A percentile compares a stretch with the other conserved stretches of the same genome.
phyloP scores from a whole-genome alignment of 2,797 vertebrate species.

The Geotria australis region DNA sequence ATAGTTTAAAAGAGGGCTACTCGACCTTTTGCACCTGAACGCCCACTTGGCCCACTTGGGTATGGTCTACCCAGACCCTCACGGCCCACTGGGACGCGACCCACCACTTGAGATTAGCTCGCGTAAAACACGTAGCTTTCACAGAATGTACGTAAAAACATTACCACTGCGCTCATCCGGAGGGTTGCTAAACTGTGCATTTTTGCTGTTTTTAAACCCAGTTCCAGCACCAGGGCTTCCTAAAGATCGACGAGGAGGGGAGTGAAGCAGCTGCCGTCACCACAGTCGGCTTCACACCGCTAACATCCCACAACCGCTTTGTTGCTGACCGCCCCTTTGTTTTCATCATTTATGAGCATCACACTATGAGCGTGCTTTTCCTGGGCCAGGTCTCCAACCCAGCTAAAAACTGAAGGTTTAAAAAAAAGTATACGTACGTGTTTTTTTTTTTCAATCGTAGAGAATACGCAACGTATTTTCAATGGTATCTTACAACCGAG shows the following conservation, averaged over 20 bases:
- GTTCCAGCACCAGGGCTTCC: constrained; percentile 75
- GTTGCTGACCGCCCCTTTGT: constrained; percentile 51
- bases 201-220: constrained; percentile 6
- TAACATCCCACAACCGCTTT: constrained; percentile 64
- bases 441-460: too few relatives aligned
- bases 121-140: too few relatives aligned
- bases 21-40: too few relatives aligned
- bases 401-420: constrained; percentile 10
- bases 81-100: too few relatives aligned
- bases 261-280: constrained; percentile 59
- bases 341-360: constrained; percentile 76
- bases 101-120: too few relatives aligned
- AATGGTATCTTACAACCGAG: too few relatives aligned
- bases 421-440: too few relatives aligned
- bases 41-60: too few relatives aligned
- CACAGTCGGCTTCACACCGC: constrained; percentile 65
- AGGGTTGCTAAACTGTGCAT: not conserved
- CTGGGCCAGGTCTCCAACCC: constrained; percentile 64
- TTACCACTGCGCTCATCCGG: not conserved
- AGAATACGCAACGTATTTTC: too few relatives aligned
- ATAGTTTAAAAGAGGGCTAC: too few relatives aligned
- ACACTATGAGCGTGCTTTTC: constrained; percentile 66
- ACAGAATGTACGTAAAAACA: not conserved
- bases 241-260: constrained; percentile 85
- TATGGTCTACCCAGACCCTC: too few relatives aligned